Percentiles rank a stretch among this genome's conserved stretches.
Conservation (phyloP, 2,113 vertebrate species). For the Silurus asotus region DNA sequence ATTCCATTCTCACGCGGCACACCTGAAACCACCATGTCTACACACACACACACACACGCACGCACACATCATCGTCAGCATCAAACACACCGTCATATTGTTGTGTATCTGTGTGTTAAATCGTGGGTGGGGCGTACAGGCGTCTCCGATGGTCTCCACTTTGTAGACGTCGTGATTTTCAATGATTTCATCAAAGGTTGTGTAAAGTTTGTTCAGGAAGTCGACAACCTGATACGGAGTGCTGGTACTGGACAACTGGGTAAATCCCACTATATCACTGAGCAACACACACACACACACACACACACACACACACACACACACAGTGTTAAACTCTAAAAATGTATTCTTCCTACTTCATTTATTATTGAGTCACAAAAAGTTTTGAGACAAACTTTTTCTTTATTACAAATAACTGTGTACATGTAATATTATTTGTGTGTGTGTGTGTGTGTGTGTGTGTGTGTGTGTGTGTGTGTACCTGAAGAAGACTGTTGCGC, state of each 20-base stretch:
- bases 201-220: constrained; percentile 83
- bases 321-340: neutral
- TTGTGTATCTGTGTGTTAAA: neutral
- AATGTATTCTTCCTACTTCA: neutral
- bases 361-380: too few relatives aligned
- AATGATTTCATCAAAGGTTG: constrained; percentile 82
- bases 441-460: constrained; percentile 3
- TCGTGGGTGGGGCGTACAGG: constrained; percentile 67
- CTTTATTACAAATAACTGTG: too few relatives aligned
- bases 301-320: neutral
- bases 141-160: constrained; percentile 82
- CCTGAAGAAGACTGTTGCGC: constrained; percentile 85
- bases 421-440: neutral
- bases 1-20: constrained; percentile 79
- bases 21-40: constrained; percentile 85
- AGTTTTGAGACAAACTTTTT: too few relatives aligned
- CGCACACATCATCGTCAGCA: constrained; percentile 50
- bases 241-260: constrained; percentile 81
- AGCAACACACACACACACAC: constrained; percentile 36
- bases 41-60: constrained; percentile 25
- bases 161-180: constrained; percentile 85
- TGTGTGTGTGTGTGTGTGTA: constrained; percentile 58
- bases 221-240: constrained; percentile 80
- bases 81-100: constrained; percentile 21
- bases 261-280: constrained; percentile 86